phyloP scores from a whole-genome alignment of 2,797 vertebrate species.

The Dryobates pubescens region DNA sequence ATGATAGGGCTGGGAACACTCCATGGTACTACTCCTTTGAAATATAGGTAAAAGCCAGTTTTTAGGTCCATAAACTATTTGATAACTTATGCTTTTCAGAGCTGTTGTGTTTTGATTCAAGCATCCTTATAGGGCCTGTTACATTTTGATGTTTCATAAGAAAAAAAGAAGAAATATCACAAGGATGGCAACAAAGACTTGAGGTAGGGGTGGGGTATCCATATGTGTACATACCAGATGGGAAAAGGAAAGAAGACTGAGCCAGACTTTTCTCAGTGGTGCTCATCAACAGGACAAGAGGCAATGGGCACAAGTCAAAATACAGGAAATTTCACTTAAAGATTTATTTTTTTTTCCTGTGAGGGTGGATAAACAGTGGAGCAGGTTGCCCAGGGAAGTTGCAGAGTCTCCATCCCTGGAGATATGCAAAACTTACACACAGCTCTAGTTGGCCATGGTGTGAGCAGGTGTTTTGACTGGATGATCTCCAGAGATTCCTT shows the following conservation, averaged over 20 bases:
- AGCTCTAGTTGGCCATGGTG: accelerated
- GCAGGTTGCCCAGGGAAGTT: neutral
- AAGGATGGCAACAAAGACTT: neutral
- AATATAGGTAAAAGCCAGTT: neutral
- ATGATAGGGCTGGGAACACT: neutral
- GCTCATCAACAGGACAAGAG: neutral
- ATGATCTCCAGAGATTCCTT: neutral
- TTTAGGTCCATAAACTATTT: neutral
- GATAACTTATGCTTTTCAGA: neutral
- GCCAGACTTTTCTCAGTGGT: neutral
- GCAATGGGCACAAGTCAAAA: neutral
- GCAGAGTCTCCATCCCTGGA: neutral
- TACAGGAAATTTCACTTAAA: neutral
- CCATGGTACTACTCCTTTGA: neutral
- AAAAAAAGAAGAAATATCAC: neutral
- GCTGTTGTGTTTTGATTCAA: neutral
- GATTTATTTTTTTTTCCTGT: neutral
- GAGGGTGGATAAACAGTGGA: neutral
- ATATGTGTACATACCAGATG: neutral
- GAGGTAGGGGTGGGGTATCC: neutral
- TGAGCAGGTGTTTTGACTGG: neutral
- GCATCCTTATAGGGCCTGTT: neutral
- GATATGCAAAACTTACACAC: neutral
- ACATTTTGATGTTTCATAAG: neutral
- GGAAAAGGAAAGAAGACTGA: neutral